Percentiles rank a stretch among this genome's conserved stretches.
Conservation (phyloP, 2,888 invertebrate genomes). For the Brachyopa scutellaris region DNA sequence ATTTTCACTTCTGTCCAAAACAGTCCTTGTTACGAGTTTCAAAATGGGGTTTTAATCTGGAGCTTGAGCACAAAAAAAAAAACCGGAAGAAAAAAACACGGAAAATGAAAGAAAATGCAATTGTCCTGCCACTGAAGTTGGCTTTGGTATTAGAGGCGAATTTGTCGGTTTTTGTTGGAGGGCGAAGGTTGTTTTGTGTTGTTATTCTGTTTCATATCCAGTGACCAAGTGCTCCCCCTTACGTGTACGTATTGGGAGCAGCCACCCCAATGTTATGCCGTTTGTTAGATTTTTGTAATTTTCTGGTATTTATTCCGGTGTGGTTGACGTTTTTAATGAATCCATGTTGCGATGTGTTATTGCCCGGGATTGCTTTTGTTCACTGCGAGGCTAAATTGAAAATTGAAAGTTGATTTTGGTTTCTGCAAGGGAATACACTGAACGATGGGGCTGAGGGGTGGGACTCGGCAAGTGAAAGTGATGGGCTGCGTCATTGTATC, state of each 20-base stretch:
- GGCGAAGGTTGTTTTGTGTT: conserved; percentile 31
- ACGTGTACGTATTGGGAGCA: too few species aligned
- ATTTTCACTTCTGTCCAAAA: conserved; percentile 69
- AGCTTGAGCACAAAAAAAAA: conserved; percentile 19
- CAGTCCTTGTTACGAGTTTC: conserved; percentile 49
- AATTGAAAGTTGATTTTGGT: conserved; percentile 63
- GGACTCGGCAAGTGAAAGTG: conserved; percentile 49
- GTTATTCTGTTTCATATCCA: background rate
- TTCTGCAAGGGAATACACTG: background rate
- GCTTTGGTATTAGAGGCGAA: conserved; percentile 28
- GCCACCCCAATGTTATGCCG: conserved; percentile 28
- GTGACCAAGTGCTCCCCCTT: too few species aligned
- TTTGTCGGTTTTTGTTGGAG: conserved; percentile 16
- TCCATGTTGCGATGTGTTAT: conserved; percentile 62
- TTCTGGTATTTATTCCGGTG: conserved; percentile 70
- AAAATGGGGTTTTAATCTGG: conserved; percentile 53
- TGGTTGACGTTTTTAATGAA: conserved; percentile 70
- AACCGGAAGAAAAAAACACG: background rate
- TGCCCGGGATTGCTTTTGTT: conserved; percentile 39
- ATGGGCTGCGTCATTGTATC: conserved; percentile 8
- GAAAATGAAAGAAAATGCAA: conserved; percentile 53
- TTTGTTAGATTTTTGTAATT: conserved; percentile 67
- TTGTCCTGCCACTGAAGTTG: conserved; percentile 58
- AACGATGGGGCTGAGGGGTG: conserved; percentile 2
- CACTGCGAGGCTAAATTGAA: conserved; percentile 48